Evolutionary conservation across 2,888 invertebrate genomes (phyloP), one percentile per base, ranked within the genome.

Genomic region (Baronia brevicornis): DNA sequence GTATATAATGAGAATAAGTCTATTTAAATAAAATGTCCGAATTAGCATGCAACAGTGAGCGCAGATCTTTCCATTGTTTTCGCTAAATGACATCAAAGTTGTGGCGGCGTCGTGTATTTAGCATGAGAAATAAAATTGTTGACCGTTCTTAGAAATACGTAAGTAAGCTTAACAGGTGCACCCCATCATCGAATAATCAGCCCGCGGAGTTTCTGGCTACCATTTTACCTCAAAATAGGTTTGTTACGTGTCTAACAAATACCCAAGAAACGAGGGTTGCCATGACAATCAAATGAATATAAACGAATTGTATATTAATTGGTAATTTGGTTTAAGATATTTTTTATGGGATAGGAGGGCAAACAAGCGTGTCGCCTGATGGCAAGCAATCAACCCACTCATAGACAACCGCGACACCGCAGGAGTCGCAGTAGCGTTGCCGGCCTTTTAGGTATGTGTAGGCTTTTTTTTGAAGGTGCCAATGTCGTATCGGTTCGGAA

Each of bases 11-110:
- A 64, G 58, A 80, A 82, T 77, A 74, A 74, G 78, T 68, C 70
- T 46, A 84, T 82, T 82, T 80, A 71, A 78, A 80, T 79, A 79
- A 78, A 73, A 50, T 66, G 60, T 63, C 39, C 36, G 48, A 62
- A 70, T 84, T 75, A 74, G 71, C 59, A 84, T 82, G 71, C 84
- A 51, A 58, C 62, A 51, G 55, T 31, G 64, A 41, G 54, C 57
- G 42, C 54, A 64, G 48, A 68, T 77, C 71, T 79, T 74, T 72
- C 80, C 80, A 82, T 84, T 84, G 84, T 82, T 73, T 80, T 77
- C 72, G 77, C 80, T 82, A 84, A 82, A 82, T 74, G 80, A 80
- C 82, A 74, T 82, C 82, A 80, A 82, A 82, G 79, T 74, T 74
- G 72, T 69, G 62, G 65, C 71, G 73, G 68, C 68, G 59, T 60